Evolutionary conservation across 2,888 invertebrate species (phyloP).

Genomic region (Ochropacha duplaris): DNA sequence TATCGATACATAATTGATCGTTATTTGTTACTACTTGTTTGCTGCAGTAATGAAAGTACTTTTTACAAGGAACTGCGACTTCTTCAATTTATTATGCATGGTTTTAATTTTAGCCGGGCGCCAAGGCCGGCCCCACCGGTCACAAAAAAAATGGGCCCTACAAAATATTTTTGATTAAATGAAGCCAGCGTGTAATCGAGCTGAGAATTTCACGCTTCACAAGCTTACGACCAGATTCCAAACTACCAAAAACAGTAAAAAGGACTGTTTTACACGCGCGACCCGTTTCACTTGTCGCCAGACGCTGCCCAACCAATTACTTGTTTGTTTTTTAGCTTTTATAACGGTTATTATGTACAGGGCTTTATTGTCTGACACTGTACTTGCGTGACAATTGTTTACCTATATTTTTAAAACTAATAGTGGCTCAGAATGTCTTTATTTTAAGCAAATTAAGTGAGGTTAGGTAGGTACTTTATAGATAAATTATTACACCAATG

Average conservation of each 20-base stretch:
- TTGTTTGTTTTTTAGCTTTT: slow-evolving; percentile 18
- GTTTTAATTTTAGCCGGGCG: not conserved
- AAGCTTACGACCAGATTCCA: not conserved
- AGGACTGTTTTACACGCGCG: slow-evolving; percentile 12
- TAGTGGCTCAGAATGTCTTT: not conserved
- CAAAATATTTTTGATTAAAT: not conserved
- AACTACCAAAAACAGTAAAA: slow-evolving; percentile 11
- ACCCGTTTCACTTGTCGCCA: slow-evolving; percentile 10
- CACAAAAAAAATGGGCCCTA: not conserved
- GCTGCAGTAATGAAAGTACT: no score
- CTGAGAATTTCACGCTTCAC: slow-evolving; percentile 1
- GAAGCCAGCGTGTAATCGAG: not conserved
- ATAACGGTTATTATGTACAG: slow-evolving; percentile 15
- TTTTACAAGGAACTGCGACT: no score
- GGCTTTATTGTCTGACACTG: slow-evolving; percentile 20
- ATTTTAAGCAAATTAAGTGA: not conserved
- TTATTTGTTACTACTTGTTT: no score
- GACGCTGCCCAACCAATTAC: slow-evolving; percentile 14
- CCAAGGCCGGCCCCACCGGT: no score
- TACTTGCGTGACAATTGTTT: slow-evolving; percentile 3
- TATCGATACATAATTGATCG: no score
- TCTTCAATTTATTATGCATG: no score
- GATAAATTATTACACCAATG: not conserved
- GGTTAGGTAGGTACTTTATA: not conserved
- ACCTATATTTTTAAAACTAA: slow-evolving; percentile 1